A percentile compares a stretch with the other conserved stretches of the same genome.
These are phyloP conservation scores for Boleophthalmus pectinirostris DNA, from an alignment of 2,113 vertebrate genomes.

Conservation along the genomic window DNA sequence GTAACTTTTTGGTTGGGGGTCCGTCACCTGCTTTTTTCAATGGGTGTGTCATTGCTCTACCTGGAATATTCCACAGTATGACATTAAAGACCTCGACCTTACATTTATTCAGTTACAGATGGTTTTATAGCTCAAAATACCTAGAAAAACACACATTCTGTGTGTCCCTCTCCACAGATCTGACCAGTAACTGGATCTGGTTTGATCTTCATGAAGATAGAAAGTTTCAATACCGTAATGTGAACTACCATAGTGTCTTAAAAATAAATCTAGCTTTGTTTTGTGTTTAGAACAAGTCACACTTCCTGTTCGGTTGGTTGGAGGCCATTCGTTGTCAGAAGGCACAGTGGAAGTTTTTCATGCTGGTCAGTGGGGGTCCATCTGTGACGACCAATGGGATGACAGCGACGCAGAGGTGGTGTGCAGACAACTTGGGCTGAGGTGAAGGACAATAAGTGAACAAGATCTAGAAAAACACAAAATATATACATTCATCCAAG, in stretches of 20 bases:
- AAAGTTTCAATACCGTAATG: background rate
- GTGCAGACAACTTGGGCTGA: conserved; percentile 93
- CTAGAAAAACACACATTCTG: background rate
- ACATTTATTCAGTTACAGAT: no score
- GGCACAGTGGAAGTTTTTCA: conserved; percentile 92
- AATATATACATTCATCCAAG: background rate
- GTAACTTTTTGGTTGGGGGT: no score
- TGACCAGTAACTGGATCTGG: no score
- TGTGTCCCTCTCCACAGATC: no score
- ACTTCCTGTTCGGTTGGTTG: conserved; percentile 82
- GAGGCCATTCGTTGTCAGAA: conserved; percentile 76
- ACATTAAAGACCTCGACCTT: no score
- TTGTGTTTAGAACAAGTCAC: conserved; percentile 63
- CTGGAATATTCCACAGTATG: no score
- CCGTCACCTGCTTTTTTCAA: no score
- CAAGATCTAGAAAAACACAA: background rate
- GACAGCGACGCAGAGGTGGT: conserved; percentile 94
- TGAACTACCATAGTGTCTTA: background rate
- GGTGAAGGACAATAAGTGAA: conserved; percentile 73
- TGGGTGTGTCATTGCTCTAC: no score
- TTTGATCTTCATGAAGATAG: background rate
- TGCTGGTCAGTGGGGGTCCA: conserved; percentile 91
- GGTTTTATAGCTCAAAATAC: background rate
- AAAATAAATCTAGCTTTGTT: background rate
- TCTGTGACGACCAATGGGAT: conserved; percentile 97